A percentile compares a stretch with the other conserved stretches of the same genome.
Evolutionary conservation across 2,113 vertebrate genomes (phyloP).

Genomic region (Malurus cyaneus): DNA sequence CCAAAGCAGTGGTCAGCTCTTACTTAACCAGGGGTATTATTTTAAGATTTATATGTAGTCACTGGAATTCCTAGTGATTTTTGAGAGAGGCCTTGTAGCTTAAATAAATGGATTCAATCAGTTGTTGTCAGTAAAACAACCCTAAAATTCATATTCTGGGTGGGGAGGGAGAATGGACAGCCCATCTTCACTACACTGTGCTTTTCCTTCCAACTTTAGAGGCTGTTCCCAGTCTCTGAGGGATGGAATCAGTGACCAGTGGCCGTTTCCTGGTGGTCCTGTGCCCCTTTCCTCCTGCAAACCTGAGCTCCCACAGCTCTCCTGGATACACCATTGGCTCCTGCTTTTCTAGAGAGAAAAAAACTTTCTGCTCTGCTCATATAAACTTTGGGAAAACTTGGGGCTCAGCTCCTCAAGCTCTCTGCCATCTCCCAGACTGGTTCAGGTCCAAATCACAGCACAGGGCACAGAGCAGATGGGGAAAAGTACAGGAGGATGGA

Average conservation of each 20-base stretch:
- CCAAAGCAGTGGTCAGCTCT: neutral
- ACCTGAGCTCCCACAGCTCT: neutral
- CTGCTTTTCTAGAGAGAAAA: neutral
- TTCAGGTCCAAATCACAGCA: neutral
- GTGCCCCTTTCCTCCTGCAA: neutral
- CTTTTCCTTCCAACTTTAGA: neutral
- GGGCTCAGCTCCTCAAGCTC: neutral
- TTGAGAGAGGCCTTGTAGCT: neutral
- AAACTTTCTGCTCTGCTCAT: neutral
- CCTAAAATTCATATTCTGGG: neutral
- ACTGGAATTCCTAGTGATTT: neutral
- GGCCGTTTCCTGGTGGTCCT: neutral
- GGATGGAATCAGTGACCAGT: neutral
- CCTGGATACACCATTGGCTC: fast-evolving
- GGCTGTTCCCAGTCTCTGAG: neutral
- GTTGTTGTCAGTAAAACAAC: neutral
- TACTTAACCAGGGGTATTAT: neutral
- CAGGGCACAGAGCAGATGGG: neutral
- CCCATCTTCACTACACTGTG: neutral
- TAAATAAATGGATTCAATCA: neutral
- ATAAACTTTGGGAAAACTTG: neutral
- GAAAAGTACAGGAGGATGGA: neutral
- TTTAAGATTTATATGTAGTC: neutral
- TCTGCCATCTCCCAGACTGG: neutral
- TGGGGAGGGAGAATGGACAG: neutral